Evolutionary conservation across 2,113 vertebrate species (phyloP).

Genomic region (Hemibagrus wyckioides): DNA sequence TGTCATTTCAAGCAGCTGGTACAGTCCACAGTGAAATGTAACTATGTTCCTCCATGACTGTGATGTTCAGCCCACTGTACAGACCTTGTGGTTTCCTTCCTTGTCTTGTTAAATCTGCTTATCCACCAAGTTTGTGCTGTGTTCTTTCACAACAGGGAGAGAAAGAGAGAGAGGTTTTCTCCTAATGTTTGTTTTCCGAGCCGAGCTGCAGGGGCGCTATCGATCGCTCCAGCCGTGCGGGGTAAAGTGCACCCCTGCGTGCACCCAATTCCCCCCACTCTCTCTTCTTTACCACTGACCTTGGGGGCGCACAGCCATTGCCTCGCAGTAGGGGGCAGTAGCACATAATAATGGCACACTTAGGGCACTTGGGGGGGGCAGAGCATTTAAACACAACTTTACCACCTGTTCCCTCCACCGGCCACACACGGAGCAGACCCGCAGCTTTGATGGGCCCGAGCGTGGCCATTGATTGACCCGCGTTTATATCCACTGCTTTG

Average conservation of each 20-base stretch:
- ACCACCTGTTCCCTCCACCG: conserved; percentile 54
- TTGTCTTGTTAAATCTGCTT: conserved; percentile 51
- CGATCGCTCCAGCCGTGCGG: conserved; percentile 62
- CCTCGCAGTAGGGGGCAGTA: conserved; percentile 73
- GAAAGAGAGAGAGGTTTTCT: conserved; percentile 42
- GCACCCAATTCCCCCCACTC: no score
- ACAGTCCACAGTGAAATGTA: no score
- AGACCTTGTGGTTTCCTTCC: conserved; percentile 24
- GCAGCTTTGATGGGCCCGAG: conserved; percentile 53
- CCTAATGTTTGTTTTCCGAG: conserved; percentile 64
- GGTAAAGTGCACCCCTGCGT: conserved; percentile 66
- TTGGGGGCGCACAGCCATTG: conserved; percentile 61
- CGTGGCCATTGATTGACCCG: conserved; percentile 55
- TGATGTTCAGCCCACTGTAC: not conserved
- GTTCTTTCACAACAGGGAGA: not conserved
- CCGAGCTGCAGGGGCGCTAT: conserved; percentile 58
- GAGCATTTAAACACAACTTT: conserved; percentile 65
- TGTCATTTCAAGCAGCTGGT: no score
- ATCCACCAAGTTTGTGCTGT: conserved; percentile 26
- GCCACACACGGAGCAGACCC: conserved; percentile 43
- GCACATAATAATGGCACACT: conserved; percentile 71
- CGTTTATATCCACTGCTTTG: conserved; percentile 52
- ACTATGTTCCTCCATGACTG: no score
- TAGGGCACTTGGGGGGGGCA: conserved; percentile 35
- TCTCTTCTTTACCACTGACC: conserved; percentile 62